Evolutionary conservation across 2,888 invertebrate genomes (phyloP).

Genomic region (Caenorhabditis japonica): DNA sequence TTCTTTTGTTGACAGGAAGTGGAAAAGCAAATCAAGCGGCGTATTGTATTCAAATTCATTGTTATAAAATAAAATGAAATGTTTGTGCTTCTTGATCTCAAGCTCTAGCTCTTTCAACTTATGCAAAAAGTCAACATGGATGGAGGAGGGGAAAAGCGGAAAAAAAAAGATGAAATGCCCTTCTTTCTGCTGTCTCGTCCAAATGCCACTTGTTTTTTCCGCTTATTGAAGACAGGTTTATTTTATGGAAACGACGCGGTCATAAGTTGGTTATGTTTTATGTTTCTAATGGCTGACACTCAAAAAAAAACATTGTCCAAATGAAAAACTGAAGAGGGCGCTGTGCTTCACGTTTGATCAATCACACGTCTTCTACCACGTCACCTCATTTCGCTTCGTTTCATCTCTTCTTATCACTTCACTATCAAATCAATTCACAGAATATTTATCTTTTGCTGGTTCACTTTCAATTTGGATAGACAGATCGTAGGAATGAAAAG

Average conservation of each 20-base stretch:
- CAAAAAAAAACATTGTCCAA: conserved; percentile 13
- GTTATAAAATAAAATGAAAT: conserved; percentile 23
- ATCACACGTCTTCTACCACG: conserved; percentile 18
- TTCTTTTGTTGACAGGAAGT: neutral
- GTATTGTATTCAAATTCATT: too few relatives aligned
- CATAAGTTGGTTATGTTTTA: conserved; percentile 5
- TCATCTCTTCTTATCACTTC: too few relatives aligned
- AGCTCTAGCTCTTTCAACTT: conserved; percentile 13
- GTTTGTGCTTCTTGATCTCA: conserved; percentile 19
- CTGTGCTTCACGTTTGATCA: conserved; percentile 24
- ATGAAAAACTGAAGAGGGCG: conserved; percentile 29
- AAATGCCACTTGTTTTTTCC: conserved; percentile 28
- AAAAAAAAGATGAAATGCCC: conserved; percentile 22
- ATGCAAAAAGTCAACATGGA: conserved; percentile 45
- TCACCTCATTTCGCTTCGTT: conserved; percentile 6
- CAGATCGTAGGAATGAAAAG: neutral
- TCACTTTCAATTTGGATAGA: too few relatives aligned
- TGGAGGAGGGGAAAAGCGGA: neutral
- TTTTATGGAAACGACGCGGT: conserved; percentile 18
- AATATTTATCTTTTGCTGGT: conserved; percentile 43
- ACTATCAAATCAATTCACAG: conserved; percentile 45
- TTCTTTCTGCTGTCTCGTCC: conserved; percentile 6
- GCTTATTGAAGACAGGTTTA: conserved; percentile 50
- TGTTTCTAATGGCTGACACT: conserved; percentile 7
- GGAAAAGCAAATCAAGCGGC: neutral